phyloP scores from a whole-genome alignment of 2,888 invertebrate species.

The Diploptera punctata region DNA sequence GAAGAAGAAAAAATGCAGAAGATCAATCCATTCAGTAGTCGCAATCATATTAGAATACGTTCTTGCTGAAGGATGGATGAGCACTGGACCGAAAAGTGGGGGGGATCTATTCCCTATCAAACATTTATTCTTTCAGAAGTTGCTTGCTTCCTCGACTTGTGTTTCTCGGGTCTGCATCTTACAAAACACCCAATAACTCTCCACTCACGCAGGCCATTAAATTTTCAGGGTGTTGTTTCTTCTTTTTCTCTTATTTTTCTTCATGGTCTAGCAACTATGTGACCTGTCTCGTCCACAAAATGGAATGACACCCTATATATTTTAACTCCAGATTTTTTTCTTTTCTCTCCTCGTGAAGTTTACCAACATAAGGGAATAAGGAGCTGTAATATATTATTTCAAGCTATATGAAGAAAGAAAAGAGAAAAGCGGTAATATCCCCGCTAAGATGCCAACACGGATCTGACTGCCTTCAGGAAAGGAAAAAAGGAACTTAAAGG shows the following conservation, averaged over 20 bases:
- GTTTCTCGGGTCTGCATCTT: neutral
- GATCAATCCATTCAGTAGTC: too few relatives aligned
- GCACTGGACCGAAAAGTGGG: too few relatives aligned
- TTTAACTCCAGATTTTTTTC: neutral
- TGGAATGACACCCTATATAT: neutral
- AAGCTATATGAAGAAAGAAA: neutral
- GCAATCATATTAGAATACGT: too few relatives aligned
- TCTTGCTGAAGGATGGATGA: too few relatives aligned
- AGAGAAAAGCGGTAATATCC: too few relatives aligned
- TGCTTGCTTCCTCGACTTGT: neutral
- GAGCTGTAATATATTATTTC: neutral
- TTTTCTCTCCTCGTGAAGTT: neutral
- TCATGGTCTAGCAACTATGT: neutral
- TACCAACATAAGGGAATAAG: neutral
- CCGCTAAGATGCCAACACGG: too few relatives aligned
- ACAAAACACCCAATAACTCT: constrained; percentile 38
- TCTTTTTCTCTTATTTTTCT: too few relatives aligned
- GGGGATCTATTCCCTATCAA: neutral
- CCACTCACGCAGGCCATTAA: constrained; percentile 38
- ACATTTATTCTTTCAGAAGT: neutral
- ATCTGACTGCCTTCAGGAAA: too few relatives aligned
- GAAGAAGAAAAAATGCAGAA: too few relatives aligned
- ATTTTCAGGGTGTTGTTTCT: constrained; percentile 31
- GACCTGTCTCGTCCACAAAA: neutral
- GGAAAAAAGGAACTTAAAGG: too few relatives aligned